phyloP scores from a whole-genome alignment of 2,113 vertebrate genomes.

The Aegypius monachus region DNA sequence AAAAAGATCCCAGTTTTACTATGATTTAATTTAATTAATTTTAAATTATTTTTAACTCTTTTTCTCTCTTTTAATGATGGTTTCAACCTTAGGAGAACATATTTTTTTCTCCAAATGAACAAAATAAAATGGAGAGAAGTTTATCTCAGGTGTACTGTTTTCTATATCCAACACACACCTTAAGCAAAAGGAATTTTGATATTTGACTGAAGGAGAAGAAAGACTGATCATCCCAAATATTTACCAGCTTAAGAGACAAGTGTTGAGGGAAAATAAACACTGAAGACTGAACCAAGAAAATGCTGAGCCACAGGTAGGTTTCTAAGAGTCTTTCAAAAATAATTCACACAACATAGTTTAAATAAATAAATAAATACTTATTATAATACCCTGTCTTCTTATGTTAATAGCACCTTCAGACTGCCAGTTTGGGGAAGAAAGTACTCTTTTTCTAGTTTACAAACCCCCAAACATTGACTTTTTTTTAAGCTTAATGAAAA shows the following conservation, averaged over 20 bases:
- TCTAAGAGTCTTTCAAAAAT: not conserved
- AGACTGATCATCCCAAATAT: not conserved
- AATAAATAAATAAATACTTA: not conserved
- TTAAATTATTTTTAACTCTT: not conserved
- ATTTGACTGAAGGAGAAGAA: not conserved
- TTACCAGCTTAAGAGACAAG: not conserved
- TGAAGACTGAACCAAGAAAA: not conserved
- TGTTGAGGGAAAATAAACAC: not conserved
- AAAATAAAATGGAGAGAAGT: not conserved
- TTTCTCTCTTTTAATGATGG: not conserved
- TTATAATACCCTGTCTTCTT: not conserved
- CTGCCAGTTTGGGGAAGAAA: not conserved
- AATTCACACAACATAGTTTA: not conserved
- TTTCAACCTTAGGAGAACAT: not conserved
- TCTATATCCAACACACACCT: not conserved
- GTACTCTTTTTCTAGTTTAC: not conserved
- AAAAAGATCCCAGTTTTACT: not conserved
- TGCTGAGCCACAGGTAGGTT: rapidly evolving
- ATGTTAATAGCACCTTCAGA: not conserved
- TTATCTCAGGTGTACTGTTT: not conserved
- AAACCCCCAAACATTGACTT: not conserved
- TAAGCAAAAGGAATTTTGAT: not conserved
- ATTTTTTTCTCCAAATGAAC: not conserved
- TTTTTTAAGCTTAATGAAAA: not conserved
- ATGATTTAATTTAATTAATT: not conserved